A percentile compares a stretch with the other conserved stretches of the same genome.
Evolutionary conservation across 1,140 invertebrate genomes (phyloP).

Genomic region (Caenorhabditis latens): DNA sequence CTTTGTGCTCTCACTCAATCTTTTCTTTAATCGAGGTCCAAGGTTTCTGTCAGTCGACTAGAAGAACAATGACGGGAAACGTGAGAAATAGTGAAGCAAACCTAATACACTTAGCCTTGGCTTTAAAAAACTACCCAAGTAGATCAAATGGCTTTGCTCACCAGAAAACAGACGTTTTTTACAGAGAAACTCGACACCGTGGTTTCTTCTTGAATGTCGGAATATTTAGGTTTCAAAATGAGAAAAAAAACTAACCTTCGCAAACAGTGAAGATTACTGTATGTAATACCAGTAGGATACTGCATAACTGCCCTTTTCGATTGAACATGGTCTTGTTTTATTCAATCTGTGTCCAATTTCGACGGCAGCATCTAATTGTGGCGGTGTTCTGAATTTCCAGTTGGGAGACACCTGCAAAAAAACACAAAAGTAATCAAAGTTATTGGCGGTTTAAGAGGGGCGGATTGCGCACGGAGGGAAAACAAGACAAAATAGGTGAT

Average conservation of each 20-base stretch:
- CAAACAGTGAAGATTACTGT: background rate
- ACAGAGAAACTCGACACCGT: background rate
- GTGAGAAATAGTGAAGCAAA: background rate
- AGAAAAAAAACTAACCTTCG: slow-evolving; percentile 28
- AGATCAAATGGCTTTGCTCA: slow-evolving; percentile 7
- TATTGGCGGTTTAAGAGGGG: slow-evolving; percentile 31
- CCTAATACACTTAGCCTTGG: background rate
- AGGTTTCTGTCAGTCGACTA: background rate
- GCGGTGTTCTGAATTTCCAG: slow-evolving; percentile 54
- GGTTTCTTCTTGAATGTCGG: background rate
- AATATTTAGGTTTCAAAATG: background rate
- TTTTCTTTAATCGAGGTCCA: background rate
- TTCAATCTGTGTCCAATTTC: slow-evolving; percentile 52
- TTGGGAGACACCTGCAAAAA: slow-evolving; percentile 43
- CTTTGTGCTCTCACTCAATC: slow-evolving; percentile 9
- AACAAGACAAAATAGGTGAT: slow-evolving; percentile 27
- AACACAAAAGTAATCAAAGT: slow-evolving; percentile 53
- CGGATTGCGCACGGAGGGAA: background rate
- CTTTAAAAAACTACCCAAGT: background rate
- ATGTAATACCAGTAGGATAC: slow-evolving; percentile 9
- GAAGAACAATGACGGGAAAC: background rate
- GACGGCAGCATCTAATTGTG: slow-evolving; percentile 52
- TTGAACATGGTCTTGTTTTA: slow-evolving; percentile 56
- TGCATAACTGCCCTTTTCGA: slow-evolving; percentile 49
- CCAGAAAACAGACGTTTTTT: background rate